Percentiles rank a stretch among this genome's conserved stretches.
Conservation (phyloP, 2,113 vertebrate species). For the Mustela lutreola region DNA sequence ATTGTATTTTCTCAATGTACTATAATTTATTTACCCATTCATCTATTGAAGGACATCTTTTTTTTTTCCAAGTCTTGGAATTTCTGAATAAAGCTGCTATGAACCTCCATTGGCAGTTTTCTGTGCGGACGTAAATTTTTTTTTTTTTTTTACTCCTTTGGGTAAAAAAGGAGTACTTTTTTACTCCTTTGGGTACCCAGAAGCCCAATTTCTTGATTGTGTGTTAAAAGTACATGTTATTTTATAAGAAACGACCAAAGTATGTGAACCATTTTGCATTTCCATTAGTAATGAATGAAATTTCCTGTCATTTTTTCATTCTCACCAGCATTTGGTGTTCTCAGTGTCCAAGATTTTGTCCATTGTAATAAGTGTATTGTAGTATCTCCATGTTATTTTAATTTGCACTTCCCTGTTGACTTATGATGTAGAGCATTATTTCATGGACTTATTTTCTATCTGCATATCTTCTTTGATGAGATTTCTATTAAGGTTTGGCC, state of each 20-base stretch:
- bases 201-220: neutral
- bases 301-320: neutral
- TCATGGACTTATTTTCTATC: neutral
- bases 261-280: neutral
- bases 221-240: neutral
- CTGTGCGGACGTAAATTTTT: neutral
- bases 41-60: too few relatives aligned
- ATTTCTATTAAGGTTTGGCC: neutral
- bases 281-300: neutral
- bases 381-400: neutral
- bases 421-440: neutral
- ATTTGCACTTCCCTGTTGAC: neutral
- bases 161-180: neutral
- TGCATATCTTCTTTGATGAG: neutral
- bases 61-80: too few relatives aligned
- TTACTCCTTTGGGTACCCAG: neutral
- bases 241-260: neutral
- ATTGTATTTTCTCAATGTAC: neutral
- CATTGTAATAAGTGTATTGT: neutral
- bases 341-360: neutral
- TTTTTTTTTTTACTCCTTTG: neutral
- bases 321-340: neutral
- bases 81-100: too few relatives aligned
- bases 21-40: too few relatives aligned
- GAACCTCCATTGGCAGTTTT: neutral